Conservation (phyloP, 2,797 vertebrate species). For the Myiotriccus ornatus region DNA sequence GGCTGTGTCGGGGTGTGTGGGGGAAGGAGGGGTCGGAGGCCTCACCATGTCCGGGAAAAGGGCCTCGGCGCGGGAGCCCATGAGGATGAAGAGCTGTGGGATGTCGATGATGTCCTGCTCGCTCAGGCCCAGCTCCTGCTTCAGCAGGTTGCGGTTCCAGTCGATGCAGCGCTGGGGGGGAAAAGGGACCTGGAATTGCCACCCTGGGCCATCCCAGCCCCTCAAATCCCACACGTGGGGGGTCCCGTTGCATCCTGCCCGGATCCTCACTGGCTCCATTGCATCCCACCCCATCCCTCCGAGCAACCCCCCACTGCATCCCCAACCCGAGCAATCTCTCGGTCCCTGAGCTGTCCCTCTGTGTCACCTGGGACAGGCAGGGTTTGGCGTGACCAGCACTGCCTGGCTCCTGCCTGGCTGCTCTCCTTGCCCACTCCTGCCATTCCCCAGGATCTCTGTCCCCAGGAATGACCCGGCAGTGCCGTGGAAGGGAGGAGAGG, state of each 20-base stretch:
- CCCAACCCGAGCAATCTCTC: background rate
- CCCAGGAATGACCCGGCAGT: background rate
- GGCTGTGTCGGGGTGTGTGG: background rate
- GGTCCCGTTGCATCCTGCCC: background rate
- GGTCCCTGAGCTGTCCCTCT: background rate
- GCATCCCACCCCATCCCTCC: background rate
- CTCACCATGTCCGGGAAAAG: conserved; percentile 90
- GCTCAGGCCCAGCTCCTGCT: conserved; percentile 85
- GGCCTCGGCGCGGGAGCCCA: conserved; percentile 60
- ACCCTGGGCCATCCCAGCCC: background rate
- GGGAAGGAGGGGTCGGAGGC: background rate
- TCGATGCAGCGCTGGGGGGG: conserved; percentile 85
- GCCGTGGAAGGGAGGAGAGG: accelerated
- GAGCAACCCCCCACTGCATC: background rate
- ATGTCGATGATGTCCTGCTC: conserved; percentile 90
- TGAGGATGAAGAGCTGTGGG: conserved; percentile 84
- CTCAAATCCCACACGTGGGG: accelerated
- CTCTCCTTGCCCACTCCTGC: background rate
- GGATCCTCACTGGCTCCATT: background rate
- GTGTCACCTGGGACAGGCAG: background rate
- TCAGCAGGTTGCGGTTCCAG: conserved; percentile 90
- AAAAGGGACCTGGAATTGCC: background rate
- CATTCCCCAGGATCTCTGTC: background rate
- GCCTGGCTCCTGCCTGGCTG: background rate
- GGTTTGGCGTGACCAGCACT: background rate